Evolutionary conservation across 2,113 vertebrate genomes (phyloP), one percentile per base, ranked within the genome.

Genomic region (Perca schrenkii): DNA sequence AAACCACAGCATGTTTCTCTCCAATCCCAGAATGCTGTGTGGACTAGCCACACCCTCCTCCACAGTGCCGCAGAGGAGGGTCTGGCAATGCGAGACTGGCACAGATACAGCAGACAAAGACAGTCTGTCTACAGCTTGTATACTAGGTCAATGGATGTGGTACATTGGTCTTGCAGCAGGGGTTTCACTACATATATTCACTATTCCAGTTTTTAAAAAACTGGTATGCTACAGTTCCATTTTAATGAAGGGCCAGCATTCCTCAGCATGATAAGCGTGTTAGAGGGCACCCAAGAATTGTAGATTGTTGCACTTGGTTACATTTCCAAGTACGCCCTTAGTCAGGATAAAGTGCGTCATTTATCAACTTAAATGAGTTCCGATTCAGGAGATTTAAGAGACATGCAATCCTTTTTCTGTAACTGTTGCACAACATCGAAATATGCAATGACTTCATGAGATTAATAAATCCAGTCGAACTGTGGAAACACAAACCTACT

Each of bases 91-190:
- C 10, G 3, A 43, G 8, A 43, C 34, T 28, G 11, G 63, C 10
- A 7, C 4, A 17, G 0, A 40, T 47, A 1, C 12, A 47, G 67
- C 15, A 36, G 46, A 53, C 43, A 11, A n/a, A 25, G 12, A 17
- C 17, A 14, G 16, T 43, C 47, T 52, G 19, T 58, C 14, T 74
- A 17, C 31, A 47, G 34, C 6, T 43, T 22, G 16, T 15, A 71
- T 12, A 64, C 34, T 7, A 22, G 34, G 31, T 69, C 47, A 72
- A 14, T 62, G 14, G 16, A 76, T 83, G 25, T 61, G 25, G 43
- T 53, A 19, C 25, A 15, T 3, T 70, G 34, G 19, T 73, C 40
- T 36, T 40, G 21, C 8, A 34, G 31, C 15, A 28, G 6, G 6
- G 15, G 4, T 69, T 74, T 63, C 3, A 8, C n/a, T 50, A 21